Conservation (phyloP, 2,888 invertebrate genomes). For the Galeruca laticollis region DNA sequence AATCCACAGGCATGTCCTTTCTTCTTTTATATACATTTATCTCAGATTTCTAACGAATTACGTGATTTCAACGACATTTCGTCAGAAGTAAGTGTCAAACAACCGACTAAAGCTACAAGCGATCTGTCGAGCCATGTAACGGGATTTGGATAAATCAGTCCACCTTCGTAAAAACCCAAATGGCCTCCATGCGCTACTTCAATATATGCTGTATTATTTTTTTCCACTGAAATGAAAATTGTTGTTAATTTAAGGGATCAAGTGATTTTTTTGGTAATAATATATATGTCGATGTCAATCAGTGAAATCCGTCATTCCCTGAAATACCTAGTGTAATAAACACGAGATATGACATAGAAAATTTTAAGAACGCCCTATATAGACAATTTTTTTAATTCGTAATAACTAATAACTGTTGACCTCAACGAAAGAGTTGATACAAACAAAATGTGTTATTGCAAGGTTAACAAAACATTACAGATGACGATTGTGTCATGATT, state of each 20-base stretch:
- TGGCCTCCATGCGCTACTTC: conserved; percentile 94
- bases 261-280: background rate
- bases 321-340: no score
- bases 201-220: conserved; percentile 78
- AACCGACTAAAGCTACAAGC: conserved; percentile 84
- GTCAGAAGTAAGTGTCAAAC: conserved; percentile 72
- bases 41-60: conserved; percentile 33
- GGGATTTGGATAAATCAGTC: conserved; percentile 86
- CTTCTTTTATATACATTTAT: conserved; percentile 1
- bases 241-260: background rate
- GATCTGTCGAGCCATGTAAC: conserved; percentile 94
- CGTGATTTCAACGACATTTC: conserved; percentile 54
- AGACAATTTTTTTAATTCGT: no score
- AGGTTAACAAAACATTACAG: no score
- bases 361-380: no score
- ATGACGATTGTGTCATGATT: no score
- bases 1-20: conserved; percentile 2
- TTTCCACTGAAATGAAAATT: conserved; percentile 70
- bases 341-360: no score
- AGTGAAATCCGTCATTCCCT: no score
- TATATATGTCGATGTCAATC: no score
- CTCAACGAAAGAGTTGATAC: no score
- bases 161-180: conserved; percentile 94
- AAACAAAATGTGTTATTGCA: no score
- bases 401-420: no score